These are phyloP conservation scores for Coenonympha arcania DNA, from an alignment of 2,888 invertebrate genomes.

Conservation along the genomic window DNA sequence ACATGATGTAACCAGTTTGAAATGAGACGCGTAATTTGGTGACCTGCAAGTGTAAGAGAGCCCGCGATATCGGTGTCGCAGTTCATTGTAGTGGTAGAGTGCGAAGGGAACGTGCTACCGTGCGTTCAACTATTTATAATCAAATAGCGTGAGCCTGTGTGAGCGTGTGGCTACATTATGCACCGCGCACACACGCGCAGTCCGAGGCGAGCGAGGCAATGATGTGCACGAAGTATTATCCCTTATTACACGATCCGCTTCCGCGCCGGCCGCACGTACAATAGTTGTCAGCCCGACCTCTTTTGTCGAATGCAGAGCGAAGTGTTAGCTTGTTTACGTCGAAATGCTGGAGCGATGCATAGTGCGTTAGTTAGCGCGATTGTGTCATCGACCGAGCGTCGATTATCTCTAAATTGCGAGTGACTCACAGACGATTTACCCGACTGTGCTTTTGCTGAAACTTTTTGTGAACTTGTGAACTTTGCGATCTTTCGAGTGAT, in stretches of 20 bases:
- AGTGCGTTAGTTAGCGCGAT: constrained; percentile 63
- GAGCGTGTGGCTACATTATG: constrained; percentile 66
- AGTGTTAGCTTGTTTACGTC: constrained; percentile 70
- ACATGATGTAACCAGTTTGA: constrained; percentile 64
- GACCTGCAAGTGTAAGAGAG: constrained; percentile 40
- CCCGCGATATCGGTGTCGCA: constrained; percentile 47
- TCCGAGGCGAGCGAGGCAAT: constrained; percentile 61
- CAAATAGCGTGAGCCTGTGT: constrained; percentile 55
- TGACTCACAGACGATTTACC: constrained; percentile 61
- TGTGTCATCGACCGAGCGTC: constrained; percentile 66
- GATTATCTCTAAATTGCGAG: constrained; percentile 59
- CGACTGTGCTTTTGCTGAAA: constrained; percentile 48
- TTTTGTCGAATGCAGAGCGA: constrained; percentile 54
- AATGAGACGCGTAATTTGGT: constrained; percentile 42
- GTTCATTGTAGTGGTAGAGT: constrained; percentile 66
- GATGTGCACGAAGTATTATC: constrained; percentile 73
- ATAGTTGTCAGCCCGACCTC: constrained; percentile 60
- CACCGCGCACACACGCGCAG: constrained; percentile 55
- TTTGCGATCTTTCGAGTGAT: constrained; percentile 45
- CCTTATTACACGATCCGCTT: constrained; percentile 71
- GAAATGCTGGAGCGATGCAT: constrained; percentile 56
- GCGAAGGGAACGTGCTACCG: constrained; percentile 73
- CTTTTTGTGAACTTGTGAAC: constrained; percentile 64
- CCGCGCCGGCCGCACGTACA: constrained; percentile 66
- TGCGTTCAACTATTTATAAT: constrained; percentile 74